Base-by-base conservation (phyloP, 2,888 invertebrate species). In the Tiliacea aurago region DNA sequence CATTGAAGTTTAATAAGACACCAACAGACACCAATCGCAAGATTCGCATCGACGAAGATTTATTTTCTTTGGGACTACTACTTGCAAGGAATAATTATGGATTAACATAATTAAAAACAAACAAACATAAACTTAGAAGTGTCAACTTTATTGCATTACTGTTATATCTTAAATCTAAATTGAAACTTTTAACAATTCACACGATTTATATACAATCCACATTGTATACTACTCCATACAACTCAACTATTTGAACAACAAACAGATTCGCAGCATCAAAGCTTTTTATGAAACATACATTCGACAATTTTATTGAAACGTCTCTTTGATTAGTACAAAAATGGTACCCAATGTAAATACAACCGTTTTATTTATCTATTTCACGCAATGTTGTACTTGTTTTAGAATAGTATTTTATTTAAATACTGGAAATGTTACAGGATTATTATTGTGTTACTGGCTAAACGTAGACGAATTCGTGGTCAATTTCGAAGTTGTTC, bases 401-500 rank as follows among this genome's bases (percentile, higher is more conserved):
- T 56, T 33, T n/a, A n/a, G 9, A 43, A 45, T 55, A 56, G 11
- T 47, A 13, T 59, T 55, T 23, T 64, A n/a, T 63, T 55, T 11
- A 63, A 0, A 11, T 45, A 55, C n/a, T 69, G 58, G 51, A 70
- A 68, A 67, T 76, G 69, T 72, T 71, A 72, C 13, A 66, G 11
- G n/a, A 55, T 73, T 76, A 73, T 70, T 77, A 53, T 75, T 33
- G 37, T 74, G 62, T 56, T 68, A 67, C 70, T 69, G 13, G 66
- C 80, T 93, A 95, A 74, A 92, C 89, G 85, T 95, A 96, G 62
- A 93, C 89, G 74, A 95, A 95, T 71, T 95, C 92, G 72, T 95
- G 93, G 67, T 96, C 96, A 37, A 96, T 96, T 81, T 92, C 92
- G n/a, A 91, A 92, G 89, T 97, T 97, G 62, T 98, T 95, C 87